phyloP scores from a whole-genome alignment of 1,140 invertebrate genomes.

The Halesus radiatus region DNA sequence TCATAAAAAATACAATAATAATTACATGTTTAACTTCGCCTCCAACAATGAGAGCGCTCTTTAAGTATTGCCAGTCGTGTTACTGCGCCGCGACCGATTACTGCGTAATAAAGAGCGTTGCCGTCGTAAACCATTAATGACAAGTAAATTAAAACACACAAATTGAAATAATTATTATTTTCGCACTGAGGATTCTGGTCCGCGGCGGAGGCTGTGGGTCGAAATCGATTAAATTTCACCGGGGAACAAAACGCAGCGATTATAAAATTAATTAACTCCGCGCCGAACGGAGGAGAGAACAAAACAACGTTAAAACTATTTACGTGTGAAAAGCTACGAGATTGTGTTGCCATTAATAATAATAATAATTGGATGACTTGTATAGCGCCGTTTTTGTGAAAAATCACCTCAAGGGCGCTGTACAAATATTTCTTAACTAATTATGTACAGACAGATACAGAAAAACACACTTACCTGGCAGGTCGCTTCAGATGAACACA shows the following conservation, averaged over 20 bases:
- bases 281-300: neutral
- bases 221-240: constrained; percentile 32
- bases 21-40: no score
- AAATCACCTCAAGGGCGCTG: no score
- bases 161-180: constrained; percentile 14
- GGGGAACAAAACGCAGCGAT: constrained; percentile 32
- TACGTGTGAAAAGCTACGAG: constrained; percentile 13
- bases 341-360: neutral
- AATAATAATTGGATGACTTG: no score
- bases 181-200: neutral
- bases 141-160: neutral
- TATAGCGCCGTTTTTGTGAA: no score
- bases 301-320: neutral
- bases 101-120: neutral
- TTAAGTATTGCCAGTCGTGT: no score
- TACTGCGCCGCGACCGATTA: neutral
- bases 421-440: no score
- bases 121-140: neutral
- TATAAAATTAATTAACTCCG: constrained; percentile 34
- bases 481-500: no score
- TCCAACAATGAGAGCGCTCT: no score
- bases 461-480: no score
- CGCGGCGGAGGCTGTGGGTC: neutral
- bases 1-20: no score
- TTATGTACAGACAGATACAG: no score